Conservation (phyloP, 2,113 vertebrate species). For the Gavia stellata region DNA sequence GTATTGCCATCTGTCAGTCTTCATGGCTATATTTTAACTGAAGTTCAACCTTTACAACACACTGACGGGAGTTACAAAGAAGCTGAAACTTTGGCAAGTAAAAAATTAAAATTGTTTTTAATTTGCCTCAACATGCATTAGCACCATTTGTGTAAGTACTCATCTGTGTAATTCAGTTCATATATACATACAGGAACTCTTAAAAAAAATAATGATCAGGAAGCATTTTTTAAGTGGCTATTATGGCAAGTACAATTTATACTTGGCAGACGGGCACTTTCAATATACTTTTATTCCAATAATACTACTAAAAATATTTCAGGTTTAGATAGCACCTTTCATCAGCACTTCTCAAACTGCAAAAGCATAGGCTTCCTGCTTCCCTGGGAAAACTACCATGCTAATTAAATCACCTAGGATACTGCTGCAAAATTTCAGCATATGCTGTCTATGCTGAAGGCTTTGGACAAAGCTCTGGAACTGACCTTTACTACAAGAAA, state of each 20-base stretch:
- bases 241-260: neutral
- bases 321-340: constrained; percentile 49
- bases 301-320: neutral
- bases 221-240: neutral
- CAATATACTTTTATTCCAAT: neutral
- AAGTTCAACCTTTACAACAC: neutral
- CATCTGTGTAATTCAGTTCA: neutral
- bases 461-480: neutral
- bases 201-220: neutral
- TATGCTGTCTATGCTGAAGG: neutral
- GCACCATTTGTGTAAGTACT: neutral
- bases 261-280: constrained; percentile 43
- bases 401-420: neutral
- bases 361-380: constrained; percentile 4
- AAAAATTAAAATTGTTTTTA: neutral
- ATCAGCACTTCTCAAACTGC: constrained; percentile 52
- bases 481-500: neutral
- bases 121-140: neutral
- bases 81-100: neutral
- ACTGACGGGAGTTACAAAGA: neutral
- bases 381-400: neutral
- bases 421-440: neutral
- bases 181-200: neutral
- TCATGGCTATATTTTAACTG: neutral
- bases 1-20: neutral